phyloP scores from a whole-genome alignment of 2,888 invertebrate species.

The Eustalomyia histrio region DNA sequence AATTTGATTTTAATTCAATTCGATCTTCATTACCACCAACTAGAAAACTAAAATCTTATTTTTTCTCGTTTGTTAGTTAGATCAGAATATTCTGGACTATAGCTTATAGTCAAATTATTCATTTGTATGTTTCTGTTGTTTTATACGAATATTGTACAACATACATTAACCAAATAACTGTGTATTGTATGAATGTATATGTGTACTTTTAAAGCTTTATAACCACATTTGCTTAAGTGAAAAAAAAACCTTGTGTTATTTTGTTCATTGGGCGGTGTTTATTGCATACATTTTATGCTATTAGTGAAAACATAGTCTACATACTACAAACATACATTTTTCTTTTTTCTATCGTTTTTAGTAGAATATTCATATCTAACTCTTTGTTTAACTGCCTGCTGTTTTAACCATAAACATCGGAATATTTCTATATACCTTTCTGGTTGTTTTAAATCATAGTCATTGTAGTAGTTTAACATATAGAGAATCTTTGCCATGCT shows the following conservation, averaged over 20 bases:
- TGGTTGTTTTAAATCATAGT: slow-evolving; percentile 4
- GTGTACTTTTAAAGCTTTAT: background rate
- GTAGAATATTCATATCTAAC: background rate
- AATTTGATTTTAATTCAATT: too few species aligned
- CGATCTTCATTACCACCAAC: too few species aligned
- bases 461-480: slow-evolving; percentile 7
- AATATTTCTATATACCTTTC: slow-evolving; percentile 21
- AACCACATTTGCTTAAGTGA: slow-evolving; percentile 25
- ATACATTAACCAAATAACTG: slow-evolving; percentile 2
- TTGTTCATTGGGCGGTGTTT: slow-evolving; percentile 16
- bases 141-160: background rate
- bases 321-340: background rate
- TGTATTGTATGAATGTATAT: background rate
- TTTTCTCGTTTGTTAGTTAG: too few species aligned
- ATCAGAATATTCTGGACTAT: too few species aligned
- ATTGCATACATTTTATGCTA: slow-evolving; percentile 13
- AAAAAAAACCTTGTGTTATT: slow-evolving; percentile 16
- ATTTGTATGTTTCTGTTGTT: background rate
- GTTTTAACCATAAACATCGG: slow-evolving; percentile 6
- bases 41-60: too few species aligned
- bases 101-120: too few species aligned
- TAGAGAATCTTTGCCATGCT: slow-evolving; percentile 11
- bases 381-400: slow-evolving; percentile 8
- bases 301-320: background rate
- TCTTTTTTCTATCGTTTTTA: background rate